Conservation (phyloP, 2,888 invertebrate genomes). For the Epsilonema sp. region DNA sequence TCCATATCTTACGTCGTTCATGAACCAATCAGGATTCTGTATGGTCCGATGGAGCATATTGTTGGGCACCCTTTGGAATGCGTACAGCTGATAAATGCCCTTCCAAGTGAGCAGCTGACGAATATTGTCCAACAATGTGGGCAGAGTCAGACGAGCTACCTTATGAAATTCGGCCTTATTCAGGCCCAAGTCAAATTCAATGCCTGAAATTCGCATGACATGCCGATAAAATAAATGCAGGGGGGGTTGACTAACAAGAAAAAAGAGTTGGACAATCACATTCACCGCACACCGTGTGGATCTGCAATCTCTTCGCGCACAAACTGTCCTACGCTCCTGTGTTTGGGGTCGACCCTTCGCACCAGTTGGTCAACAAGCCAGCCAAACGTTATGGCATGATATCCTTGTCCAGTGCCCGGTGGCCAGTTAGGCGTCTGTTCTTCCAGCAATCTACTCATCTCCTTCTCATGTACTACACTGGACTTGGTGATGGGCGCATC, state of each 20-base stretch:
- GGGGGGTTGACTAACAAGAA: background rate
- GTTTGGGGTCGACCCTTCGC: slow-evolving; percentile 25
- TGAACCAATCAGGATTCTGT: too few relatives aligned
- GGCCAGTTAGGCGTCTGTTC: slow-evolving; percentile 23
- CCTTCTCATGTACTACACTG: slow-evolving; percentile 21
- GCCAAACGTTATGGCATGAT: slow-evolving; percentile 33
- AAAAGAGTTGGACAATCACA: background rate
- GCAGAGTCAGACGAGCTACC: slow-evolving; percentile 14
- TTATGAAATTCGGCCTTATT: slow-evolving; percentile 20
- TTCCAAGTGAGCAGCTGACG: too few relatives aligned
- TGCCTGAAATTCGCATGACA: slow-evolving; percentile 21
- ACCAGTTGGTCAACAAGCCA: slow-evolving; percentile 32
- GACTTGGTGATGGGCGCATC: slow-evolving; percentile 19
- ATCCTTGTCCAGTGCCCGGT: slow-evolving; percentile 27
- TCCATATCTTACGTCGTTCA: background rate
- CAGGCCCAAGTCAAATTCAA: slow-evolving; percentile 26
- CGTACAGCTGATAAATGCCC: too few relatives aligned
- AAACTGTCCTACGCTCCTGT: slow-evolving; percentile 25
- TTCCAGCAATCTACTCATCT: slow-evolving; percentile 23
- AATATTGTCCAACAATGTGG: background rate
- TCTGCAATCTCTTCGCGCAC: slow-evolving; percentile 26
- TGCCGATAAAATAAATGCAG: background rate
- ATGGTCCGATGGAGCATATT: too few relatives aligned
- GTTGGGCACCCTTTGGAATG: too few relatives aligned
- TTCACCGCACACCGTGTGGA: slow-evolving; percentile 28